Percentiles rank a stretch among this genome's conserved stretches.
phyloP scores from a whole-genome alignment of 1,140 invertebrate genomes.

The Trissolcus basalis region DNA sequence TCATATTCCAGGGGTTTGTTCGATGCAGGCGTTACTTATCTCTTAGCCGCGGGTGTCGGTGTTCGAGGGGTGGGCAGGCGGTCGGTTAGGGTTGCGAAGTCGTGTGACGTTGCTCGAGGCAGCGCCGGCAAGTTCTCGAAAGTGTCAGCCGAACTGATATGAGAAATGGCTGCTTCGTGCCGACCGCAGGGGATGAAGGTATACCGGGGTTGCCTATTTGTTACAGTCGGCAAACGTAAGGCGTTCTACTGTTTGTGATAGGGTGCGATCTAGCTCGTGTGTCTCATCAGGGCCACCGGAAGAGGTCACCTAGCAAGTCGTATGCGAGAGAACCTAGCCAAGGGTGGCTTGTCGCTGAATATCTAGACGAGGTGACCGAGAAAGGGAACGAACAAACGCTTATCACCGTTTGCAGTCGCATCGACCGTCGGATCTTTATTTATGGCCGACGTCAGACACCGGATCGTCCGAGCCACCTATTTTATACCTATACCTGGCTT shows the following conservation, averaged over 20 bases:
- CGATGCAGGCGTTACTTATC: slow-evolving; percentile 71
- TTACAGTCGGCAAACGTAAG: slow-evolving; percentile 67
- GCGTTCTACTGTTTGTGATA: slow-evolving; percentile 61
- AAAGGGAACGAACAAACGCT: slow-evolving; percentile 66
- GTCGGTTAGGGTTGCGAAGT: slow-evolving; percentile 62
- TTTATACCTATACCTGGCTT: slow-evolving; percentile 65
- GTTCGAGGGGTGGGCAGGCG: slow-evolving; percentile 32
- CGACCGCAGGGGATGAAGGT: slow-evolving; percentile 70
- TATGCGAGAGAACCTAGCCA: not conserved
- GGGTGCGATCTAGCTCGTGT: slow-evolving; percentile 53
- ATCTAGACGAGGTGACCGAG: slow-evolving; percentile 19
- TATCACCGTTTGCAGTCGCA: slow-evolving; percentile 72
- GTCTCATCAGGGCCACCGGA: slow-evolving; percentile 35
- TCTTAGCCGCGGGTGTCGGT: slow-evolving; percentile 61
- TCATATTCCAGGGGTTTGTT: slow-evolving; percentile 68
- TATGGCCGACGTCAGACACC: slow-evolving; percentile 70
- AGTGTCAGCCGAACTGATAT: slow-evolving; percentile 76
- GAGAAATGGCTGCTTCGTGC: slow-evolving; percentile 75
- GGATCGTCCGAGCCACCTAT: slow-evolving; percentile 64
- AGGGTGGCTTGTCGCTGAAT: slow-evolving; percentile 18
- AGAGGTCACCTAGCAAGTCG: slow-evolving; percentile 47
- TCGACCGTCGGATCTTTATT: slow-evolving; percentile 76
- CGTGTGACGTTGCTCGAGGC: slow-evolving; percentile 69
- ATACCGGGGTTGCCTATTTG: slow-evolving; percentile 64
- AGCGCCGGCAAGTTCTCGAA: slow-evolving; percentile 71